Evolutionary conservation across 2,797 vertebrate genomes (phyloP).

Genomic region (Hoplostethus mediterraneus): DNA sequence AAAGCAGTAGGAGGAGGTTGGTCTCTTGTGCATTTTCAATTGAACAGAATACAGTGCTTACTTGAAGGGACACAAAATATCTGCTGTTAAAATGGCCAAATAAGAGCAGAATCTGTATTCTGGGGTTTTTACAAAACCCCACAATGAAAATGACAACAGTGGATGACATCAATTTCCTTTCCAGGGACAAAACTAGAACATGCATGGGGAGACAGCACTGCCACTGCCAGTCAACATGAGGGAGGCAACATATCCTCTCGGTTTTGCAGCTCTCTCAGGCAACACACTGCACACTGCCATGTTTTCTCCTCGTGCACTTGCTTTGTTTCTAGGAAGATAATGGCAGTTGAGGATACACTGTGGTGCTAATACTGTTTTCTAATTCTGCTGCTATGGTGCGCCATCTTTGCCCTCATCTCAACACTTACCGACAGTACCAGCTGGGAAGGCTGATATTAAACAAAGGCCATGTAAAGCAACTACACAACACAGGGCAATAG

Average conservation of each 20-base stretch:
- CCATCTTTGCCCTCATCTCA: conserved; percentile 20
- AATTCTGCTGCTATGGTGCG: not conserved
- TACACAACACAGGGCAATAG: conserved; percentile 14
- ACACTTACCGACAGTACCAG: conserved; percentile 28
- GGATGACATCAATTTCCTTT: not conserved
- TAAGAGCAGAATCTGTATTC: not conserved
- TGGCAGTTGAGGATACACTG: not conserved
- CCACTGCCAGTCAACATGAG: not conserved
- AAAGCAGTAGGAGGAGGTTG: not conserved
- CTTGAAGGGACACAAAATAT: not conserved
- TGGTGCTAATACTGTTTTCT: not conserved
- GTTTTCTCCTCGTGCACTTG: too few species aligned
- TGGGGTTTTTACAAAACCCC: not conserved
- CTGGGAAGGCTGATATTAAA: conserved; percentile 21
- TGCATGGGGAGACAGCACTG: not conserved
- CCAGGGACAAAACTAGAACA: not conserved
- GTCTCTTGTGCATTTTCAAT: not conserved
- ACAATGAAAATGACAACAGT: too few species aligned
- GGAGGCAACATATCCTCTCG: too few species aligned
- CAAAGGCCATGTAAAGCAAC: conserved; percentile 34
- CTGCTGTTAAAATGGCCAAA: not conserved
- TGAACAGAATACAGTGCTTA: not conserved
- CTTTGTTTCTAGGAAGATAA: not conserved
- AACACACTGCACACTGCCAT: too few species aligned
- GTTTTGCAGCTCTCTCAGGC: too few species aligned